These are phyloP conservation scores for Orchestia grillus DNA, from an alignment of 1,140 invertebrate genomes.

Conservation along the genomic window DNA sequence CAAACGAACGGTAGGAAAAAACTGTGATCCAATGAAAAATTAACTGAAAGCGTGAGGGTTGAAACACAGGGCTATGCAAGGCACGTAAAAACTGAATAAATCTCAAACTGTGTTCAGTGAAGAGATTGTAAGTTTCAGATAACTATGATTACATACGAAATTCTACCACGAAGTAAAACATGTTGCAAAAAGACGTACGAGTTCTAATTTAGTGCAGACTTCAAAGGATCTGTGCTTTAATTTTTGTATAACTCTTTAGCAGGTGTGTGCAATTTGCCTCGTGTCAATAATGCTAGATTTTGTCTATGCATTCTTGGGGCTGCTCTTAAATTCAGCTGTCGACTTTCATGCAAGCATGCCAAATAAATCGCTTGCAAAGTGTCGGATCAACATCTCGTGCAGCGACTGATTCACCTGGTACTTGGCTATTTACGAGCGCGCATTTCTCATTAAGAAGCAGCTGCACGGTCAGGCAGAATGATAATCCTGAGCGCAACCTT, in stretches of 20 bases:
- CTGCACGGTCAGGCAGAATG: not conserved
- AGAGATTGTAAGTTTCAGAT: not conserved
- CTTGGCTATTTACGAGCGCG: not conserved
- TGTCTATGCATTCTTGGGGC: not conserved
- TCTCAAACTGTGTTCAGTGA: not conserved
- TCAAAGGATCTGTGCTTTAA: not conserved
- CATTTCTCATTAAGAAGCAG: not conserved
- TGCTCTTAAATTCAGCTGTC: not conserved
- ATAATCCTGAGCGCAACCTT: not conserved
- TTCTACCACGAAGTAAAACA: not conserved
- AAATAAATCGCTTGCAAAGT: no score
- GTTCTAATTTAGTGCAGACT: not conserved
- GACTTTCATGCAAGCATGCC: not conserved
- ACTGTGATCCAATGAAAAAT: not conserved
- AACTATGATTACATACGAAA: not conserved
- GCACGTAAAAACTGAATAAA: not conserved
- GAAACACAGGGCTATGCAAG: not conserved
- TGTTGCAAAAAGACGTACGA: not conserved
- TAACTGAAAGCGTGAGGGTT: not conserved
- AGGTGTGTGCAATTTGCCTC: not conserved
- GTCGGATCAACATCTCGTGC: not conserved
- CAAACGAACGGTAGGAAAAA: not conserved
- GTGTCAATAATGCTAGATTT: not conserved
- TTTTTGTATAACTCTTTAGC: not conserved
- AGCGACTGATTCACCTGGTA: not conserved